Evolutionary conservation across 2,888 invertebrate genomes (phyloP), one percentile per base, ranked within the genome.

Genomic region (Drosophila flavopinicola): DNA sequence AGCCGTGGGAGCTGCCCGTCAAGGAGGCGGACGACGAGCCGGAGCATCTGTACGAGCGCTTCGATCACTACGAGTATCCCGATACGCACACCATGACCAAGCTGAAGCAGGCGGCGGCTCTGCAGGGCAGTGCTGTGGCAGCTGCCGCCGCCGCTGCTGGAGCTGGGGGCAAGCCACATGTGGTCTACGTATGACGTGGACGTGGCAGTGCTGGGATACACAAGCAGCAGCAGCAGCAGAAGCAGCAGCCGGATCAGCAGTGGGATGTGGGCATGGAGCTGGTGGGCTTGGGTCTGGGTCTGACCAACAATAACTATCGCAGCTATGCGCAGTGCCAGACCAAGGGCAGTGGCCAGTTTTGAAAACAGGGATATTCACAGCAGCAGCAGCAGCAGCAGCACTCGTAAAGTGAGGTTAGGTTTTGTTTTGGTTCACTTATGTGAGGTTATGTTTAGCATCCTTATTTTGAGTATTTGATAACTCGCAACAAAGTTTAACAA

Each of bases 121-220:
- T 72, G 27, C 53, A 76, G 13, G 47, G 67, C 37, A 57, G 17
- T 30, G 51, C 53, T 3, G 49, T 45, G 4, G 0, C 35, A 0
- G 24, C 68, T 1, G 30, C 53, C 3, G 42, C 52, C 0, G n/a
- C 65, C 1, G 65, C 51, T 6, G 41, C 42, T 2, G 66, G 47
- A 6, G 69, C 56, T 27, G 65, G 68, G 20, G 66, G 58, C 51
- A 89, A 89, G 48, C 89, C 89, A 6, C 89, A 89, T 49, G 86
- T 89, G 42, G 89, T 90, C 59, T 89, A 89, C 75, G 93, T 93
- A 90, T 93, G 92, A 92, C 91, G 91, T 83, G 90, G 88, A 88
- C 89, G 87, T 78, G 83, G 73, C 52, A 20, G 20, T 27, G 30
- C 44, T n/a, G 13, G 38, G 29, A 7, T 10, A 3, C 63, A 44